Percentiles rank a stretch among this genome's conserved stretches.
Conservation (phyloP, 2,113 vertebrate genomes). For the Emydura subglobosa region DNA sequence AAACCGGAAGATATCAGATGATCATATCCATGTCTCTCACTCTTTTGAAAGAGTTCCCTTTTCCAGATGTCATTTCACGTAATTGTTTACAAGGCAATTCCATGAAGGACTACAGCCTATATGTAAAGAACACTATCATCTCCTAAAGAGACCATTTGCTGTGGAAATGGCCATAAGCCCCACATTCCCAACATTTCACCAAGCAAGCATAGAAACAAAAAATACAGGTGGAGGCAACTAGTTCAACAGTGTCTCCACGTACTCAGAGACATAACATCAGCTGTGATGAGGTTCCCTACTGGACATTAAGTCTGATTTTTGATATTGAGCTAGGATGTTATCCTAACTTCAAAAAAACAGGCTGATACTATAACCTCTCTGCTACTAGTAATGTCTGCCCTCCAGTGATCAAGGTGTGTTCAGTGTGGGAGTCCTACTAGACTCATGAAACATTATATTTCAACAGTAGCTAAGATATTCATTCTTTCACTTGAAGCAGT, state of each 20-base stretch:
- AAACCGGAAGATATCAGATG: neutral
- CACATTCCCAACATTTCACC: neutral
- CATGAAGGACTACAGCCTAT: neutral
- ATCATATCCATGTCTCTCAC: neutral
- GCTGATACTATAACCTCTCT: neutral
- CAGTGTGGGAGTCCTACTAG: neutral
- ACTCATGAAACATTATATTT: neutral
- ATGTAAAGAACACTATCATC: neutral
- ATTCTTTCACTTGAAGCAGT: neutral
- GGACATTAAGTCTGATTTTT: neutral
- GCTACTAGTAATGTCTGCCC: neutral
- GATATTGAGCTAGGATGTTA: neutral
- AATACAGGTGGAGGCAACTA: neutral
- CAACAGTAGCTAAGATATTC: neutral
- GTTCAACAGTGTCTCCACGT: neutral
- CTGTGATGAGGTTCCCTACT: neutral
- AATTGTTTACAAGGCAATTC: neutral
- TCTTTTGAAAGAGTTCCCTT: neutral
- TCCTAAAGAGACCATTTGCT: neutral
- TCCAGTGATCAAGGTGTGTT: neutral
- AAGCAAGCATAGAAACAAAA: neutral
- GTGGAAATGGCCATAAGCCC: neutral
- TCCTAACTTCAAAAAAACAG: neutral
- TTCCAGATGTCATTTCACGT: neutral
- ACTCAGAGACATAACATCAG: neutral